Conservation (phyloP, 1,140 invertebrate species). For the Drosophila quadrilineata region DNA sequence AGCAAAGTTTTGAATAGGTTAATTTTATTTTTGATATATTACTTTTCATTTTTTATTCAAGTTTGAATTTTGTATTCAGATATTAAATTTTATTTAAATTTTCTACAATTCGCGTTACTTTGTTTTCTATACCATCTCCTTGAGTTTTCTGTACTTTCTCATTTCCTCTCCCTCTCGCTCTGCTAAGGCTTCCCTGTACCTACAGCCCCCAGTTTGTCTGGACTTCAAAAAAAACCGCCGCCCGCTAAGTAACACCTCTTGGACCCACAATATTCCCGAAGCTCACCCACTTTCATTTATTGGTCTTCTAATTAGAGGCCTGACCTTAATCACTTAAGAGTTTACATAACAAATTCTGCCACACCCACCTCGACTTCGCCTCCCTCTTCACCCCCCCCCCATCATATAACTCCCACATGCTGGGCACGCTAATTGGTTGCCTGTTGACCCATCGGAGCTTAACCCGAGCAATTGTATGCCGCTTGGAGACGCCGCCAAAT, state of each 20-base stretch:
- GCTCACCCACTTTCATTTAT: conserved; percentile 63
- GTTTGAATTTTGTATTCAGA: neutral
- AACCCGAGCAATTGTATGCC: conserved; percentile 16
- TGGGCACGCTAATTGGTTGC: conserved; percentile 25
- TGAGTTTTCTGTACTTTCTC: neutral
- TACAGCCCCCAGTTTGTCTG: neutral
- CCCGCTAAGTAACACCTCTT: conserved; percentile 20
- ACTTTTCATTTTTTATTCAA: neutral
- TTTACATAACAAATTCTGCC: conserved; percentile 51
- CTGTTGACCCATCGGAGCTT: conserved; percentile 5
- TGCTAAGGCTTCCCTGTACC: neutral
- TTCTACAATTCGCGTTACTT: too few relatives aligned
- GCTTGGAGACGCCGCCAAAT: conserved; percentile 10
- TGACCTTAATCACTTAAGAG: conserved; percentile 77
- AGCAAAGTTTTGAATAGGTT: too few relatives aligned
- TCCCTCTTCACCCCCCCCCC: neutral
- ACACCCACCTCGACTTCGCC: neutral
- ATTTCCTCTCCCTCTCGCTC: neutral
- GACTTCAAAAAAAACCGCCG: conserved; percentile 53
- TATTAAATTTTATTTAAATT: too few relatives aligned
- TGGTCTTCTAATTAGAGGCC: conserved; percentile 59
- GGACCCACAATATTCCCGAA: neutral
- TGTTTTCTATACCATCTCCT: neutral
- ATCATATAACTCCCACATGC: conserved; percentile 23
- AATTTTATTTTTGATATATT: neutral